phyloP scores from a whole-genome alignment of 2,113 vertebrate genomes.

The Cisticola juncidis region DNA sequence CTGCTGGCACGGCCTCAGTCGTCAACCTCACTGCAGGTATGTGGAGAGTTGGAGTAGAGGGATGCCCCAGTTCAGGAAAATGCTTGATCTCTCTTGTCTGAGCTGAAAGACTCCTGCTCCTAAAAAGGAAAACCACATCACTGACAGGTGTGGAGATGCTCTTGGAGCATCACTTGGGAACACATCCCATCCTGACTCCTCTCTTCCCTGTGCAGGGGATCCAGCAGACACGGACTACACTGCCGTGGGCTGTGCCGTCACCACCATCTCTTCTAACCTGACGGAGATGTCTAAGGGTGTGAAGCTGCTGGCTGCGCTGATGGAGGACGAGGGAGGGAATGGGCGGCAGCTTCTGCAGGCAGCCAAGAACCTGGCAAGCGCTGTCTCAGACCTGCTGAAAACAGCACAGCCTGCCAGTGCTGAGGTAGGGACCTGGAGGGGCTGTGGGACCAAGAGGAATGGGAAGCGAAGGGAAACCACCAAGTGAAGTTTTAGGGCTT shows the following conservation, averaged over 20 bases:
- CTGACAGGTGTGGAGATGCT: neutral
- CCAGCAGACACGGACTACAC: conserved; percentile 97
- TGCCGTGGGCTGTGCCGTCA: conserved; percentile 93
- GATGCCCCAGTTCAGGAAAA: neutral
- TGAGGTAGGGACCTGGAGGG: conserved; percentile 73
- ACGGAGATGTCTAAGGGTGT: conserved; percentile 99
- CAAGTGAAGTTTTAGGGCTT: neutral
- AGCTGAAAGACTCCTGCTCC: neutral
- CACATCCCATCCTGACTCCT: neutral
- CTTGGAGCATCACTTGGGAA: neutral
- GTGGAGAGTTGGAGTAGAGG: neutral
- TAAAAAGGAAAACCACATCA: neutral
- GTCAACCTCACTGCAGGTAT: conserved; percentile 94
- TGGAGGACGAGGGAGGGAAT: conserved; percentile 92
- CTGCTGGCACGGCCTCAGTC: conserved; percentile 93
- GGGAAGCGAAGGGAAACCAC: neutral
- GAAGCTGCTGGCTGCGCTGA: conserved; percentile 90
- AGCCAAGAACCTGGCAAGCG: conserved; percentile 89
- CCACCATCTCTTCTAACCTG: conserved; percentile 97
- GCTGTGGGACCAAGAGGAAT: neutral
- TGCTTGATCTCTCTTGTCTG: neutral
- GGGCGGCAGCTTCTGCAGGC: conserved; percentile 92
- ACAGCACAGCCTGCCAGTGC: conserved; percentile 91
- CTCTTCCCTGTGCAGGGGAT: conserved; percentile 77
- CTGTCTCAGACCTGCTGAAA: conserved; percentile 91